A percentile compares a stretch with the other conserved stretches of the same genome.
Evolutionary conservation across 2,113 vertebrate genomes (phyloP).

Genomic region (Tauraco erythrolophus): DNA sequence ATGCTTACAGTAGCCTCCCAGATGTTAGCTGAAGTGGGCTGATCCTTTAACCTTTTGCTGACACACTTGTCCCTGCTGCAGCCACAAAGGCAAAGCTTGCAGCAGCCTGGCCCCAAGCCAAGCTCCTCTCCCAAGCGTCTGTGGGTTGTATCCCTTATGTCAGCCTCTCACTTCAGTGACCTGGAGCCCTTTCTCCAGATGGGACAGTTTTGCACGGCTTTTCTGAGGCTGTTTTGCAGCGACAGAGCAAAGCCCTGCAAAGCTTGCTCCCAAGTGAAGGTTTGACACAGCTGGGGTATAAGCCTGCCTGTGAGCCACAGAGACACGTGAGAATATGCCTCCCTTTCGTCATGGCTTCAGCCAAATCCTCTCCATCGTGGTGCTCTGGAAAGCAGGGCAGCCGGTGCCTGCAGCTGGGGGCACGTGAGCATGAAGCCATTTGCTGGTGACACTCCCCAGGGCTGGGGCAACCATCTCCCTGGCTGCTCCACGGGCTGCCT

Average conservation of each 20-base stretch:
- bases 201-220: background rate
- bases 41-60: background rate
- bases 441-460: background rate
- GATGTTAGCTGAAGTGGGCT: background rate
- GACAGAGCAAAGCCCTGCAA: background rate
- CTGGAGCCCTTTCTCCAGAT: background rate
- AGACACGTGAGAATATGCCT: background rate
- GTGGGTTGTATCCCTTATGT: background rate
- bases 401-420: background rate
- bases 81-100: background rate
- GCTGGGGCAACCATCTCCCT: background rate
- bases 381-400: constrained; percentile 20
- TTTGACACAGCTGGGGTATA: background rate
- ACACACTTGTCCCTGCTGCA: background rate
- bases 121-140: background rate
- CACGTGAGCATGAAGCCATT: background rate
- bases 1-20: background rate
- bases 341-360: background rate
- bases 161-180: background rate
- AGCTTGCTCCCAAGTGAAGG: background rate
- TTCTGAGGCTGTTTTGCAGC: background rate
- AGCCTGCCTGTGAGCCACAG: background rate
- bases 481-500: background rate
- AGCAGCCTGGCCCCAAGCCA: background rate
- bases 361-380: fast-evolving